phyloP scores from a whole-genome alignment of 2,797 vertebrate genomes.

The Dallia pectoralis region DNA sequence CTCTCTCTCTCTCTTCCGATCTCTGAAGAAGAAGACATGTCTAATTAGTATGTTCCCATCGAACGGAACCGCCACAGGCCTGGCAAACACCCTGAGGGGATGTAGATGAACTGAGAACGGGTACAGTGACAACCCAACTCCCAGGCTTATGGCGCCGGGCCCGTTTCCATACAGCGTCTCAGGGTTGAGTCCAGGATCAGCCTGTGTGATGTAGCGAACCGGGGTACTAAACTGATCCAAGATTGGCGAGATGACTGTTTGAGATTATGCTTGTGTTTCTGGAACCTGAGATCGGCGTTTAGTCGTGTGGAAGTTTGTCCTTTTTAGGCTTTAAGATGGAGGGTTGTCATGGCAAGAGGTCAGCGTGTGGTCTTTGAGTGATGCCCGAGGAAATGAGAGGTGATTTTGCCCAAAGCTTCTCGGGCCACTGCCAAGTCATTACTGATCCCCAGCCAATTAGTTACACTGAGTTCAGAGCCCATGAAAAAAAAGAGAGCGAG shows the following conservation, averaged over 20 bases:
- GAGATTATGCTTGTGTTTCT: too few species aligned
- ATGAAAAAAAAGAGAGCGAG: conserved; percentile 38
- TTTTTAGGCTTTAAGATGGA: conserved; percentile 32
- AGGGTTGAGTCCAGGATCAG: background rate
- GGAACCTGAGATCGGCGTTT: conserved; percentile 41
- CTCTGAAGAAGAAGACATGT: conserved; percentile 38
- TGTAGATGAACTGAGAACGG: conserved; percentile 17
- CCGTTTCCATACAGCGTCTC: background rate
- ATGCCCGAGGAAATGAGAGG: conserved; percentile 67
- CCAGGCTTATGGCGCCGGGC: background rate
- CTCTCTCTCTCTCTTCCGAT: too few species aligned
- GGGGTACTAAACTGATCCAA: background rate
- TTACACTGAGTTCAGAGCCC: conserved; percentile 64
- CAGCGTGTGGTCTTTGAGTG: conserved; percentile 66
- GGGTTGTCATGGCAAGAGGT: conserved; percentile 47
- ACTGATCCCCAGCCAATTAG: conserved; percentile 74
- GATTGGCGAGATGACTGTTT: too few species aligned
- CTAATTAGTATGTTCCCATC: conserved; percentile 34
- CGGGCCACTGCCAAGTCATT: conserved; percentile 68
- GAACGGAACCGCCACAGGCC: conserved; percentile 13
- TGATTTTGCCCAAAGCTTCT: conserved; percentile 65
- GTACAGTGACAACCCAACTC: conserved; percentile 6
- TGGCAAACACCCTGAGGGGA: conserved; percentile 20
- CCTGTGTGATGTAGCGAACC: too few species aligned
- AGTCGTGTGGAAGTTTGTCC: conserved; percentile 35